Conservation (phyloP, 37 sponge, comb jelly and placozoan species). For the Spongilla lacustris region DNA sequence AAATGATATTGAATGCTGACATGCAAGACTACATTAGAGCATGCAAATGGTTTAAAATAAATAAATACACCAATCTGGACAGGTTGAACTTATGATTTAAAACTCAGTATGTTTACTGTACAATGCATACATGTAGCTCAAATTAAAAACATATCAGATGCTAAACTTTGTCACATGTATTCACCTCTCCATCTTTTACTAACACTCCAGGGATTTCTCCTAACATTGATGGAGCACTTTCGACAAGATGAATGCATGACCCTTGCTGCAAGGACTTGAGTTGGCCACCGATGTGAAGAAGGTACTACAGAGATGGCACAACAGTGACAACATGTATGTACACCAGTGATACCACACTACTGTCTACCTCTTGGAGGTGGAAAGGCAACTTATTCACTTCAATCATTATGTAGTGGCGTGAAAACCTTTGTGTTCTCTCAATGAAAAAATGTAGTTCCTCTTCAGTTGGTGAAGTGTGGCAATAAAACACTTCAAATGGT, state of each 20-base stretch:
- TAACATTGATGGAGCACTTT: constrained; percentile 72
- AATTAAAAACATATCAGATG: background rate
- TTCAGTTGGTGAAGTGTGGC: constrained; percentile 44
- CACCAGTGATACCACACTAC: background rate
- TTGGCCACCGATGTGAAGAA: constrained; percentile 51
- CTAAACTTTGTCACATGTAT: background rate
- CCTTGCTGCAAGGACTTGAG: constrained; percentile 19
- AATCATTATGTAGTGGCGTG: constrained; percentile 50
- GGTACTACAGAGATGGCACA: constrained; percentile 21
- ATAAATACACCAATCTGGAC: too few relatives aligned
- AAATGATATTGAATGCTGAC: too few relatives aligned
- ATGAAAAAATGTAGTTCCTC: constrained; percentile 74
- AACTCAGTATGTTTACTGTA: too few relatives aligned
- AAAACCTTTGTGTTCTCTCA: constrained; percentile 29
- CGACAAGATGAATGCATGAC: constrained; percentile 69
- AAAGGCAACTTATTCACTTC: constrained; percentile 70
- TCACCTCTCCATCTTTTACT: constrained; percentile 68
- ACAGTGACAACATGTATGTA: background rate
- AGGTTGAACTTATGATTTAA: too few relatives aligned
- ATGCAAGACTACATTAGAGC: too few relatives aligned
- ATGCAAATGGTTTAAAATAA: too few relatives aligned
- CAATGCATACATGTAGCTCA: too few relatives aligned
- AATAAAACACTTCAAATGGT: constrained; percentile 69
- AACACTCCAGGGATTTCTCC: constrained; percentile 77
- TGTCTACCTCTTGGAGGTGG: constrained; percentile 72